Base-by-base conservation (phyloP, 1,140 invertebrate genomes). In the Ctenoplectra terminalis region DNA sequence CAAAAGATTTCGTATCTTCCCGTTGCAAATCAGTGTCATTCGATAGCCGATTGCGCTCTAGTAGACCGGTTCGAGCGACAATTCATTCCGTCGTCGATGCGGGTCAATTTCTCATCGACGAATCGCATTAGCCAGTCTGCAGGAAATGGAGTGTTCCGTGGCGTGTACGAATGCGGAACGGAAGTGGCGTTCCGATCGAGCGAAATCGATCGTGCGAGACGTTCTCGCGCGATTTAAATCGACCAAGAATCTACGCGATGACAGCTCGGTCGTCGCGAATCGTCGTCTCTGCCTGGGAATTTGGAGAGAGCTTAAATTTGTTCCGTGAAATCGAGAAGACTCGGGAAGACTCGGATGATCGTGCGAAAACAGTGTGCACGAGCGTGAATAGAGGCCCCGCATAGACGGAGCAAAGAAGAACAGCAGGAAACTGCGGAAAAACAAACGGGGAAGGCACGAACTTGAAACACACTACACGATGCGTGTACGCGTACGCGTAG, bases 401-500 rank as follows among this genome's bases (percentile, higher is more conserved):
- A n/a, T n/a, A n/a, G n/a, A n/a, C n/a, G n/a, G n/a, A n/a, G n/a
- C 8, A 9, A 4, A 0, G 31, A 17, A 34, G 0, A 26, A 29
- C 29, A 34, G 40, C 50, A 26, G 60, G 20, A 67, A 60, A 81
- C 31, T 5, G 63, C 50, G 61, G 43, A n/a, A 52, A 81, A 81
- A 76, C 43, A 81, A 81, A 67, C 61, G 40, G 1, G 2, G 43
- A 54, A 56, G 46, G n/a, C n/a, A n/a, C n/a, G n/a, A n/a, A n/a
- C n/a, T n/a, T n/a, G n/a, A n/a, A n/a, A n/a, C n/a, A n/a, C n/a
- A n/a, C n/a, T n/a, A n/a, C n/a, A n/a, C n/a, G n/a, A n/a, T n/a
- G 8, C 46, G 46, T 48, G 46, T 48, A 48, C 13, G 46, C 13
- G 13, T 40, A n/a, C n/a, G n/a, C n/a, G n/a, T n/a, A n/a, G n/a